Evolutionary conservation across 2,797 vertebrate species (phyloP).

Genomic region (Chaetophractus vellerosus): DNA sequence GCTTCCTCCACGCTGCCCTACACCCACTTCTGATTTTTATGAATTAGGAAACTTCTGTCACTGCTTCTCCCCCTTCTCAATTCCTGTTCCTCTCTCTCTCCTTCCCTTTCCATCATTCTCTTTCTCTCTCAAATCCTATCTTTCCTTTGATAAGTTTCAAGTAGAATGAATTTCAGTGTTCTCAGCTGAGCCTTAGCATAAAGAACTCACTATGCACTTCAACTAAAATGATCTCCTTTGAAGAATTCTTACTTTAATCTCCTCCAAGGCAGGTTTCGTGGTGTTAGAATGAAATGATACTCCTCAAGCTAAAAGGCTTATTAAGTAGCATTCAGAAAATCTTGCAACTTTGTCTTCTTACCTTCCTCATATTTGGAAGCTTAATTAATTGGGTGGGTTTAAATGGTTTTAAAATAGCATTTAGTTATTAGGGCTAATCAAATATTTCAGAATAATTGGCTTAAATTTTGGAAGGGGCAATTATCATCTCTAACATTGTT

Average conservation of each 20-base stretch:
- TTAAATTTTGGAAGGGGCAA: not conserved
- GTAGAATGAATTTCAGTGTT: conserved; percentile 67
- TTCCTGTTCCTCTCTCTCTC: not conserved
- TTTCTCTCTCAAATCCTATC: conserved; percentile 26
- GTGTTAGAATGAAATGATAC: conserved; percentile 69
- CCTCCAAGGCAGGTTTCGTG: conserved; percentile 64
- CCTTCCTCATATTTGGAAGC: conserved; percentile 77
- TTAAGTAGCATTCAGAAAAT: conserved; percentile 74
- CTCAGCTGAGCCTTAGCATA: conserved; percentile 43
- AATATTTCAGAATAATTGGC: conserved; percentile 74
- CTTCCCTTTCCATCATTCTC: not conserved
- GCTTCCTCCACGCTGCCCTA: accelerated
- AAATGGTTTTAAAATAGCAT: conserved; percentile 73
- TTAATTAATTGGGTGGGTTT: conserved; percentile 82
- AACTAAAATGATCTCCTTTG: conserved; percentile 77
- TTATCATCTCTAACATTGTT: conserved; percentile 68
- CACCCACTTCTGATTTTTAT: not conserved
- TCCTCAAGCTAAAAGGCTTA: conserved; percentile 74
- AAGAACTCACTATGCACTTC: conserved; percentile 73
- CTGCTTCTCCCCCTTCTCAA: not conserved
- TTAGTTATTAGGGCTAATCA: conserved; percentile 82
- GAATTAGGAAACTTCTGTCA: not conserved
- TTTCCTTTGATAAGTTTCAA: conserved; percentile 74
- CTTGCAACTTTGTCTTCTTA: conserved; percentile 72
- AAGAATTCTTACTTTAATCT: conserved; percentile 79